A percentile compares a stretch with the other conserved stretches of the same genome.
Evolutionary conservation across 1,140 invertebrate genomes (phyloP).

Genomic region (Lordiphosa collinella): DNA sequence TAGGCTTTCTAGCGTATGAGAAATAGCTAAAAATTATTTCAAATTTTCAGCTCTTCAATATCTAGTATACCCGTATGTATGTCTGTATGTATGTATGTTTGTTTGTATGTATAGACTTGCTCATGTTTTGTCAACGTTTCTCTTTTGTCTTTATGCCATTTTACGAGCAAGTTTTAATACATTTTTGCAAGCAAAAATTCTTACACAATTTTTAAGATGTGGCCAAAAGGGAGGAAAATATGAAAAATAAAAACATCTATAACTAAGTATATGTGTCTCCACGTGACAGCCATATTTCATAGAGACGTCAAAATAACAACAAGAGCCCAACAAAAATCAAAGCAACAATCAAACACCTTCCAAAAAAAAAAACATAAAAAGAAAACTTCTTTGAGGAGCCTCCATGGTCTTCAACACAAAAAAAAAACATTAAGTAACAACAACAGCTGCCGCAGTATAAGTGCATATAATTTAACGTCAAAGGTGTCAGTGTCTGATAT

Average conservation of each 20-base stretch:
- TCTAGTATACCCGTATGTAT: conserved; percentile 11
- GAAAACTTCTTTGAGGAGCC: no score
- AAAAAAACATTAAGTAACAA: conserved; percentile 31
- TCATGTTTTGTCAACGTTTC: conserved; percentile 33
- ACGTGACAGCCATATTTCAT: no score
- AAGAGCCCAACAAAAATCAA: no score
- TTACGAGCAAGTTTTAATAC: conserved; percentile 36
- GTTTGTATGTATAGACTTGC: conserved; percentile 16
- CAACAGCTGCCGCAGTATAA: conserved; percentile 12
- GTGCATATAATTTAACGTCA: conserved; percentile 6
- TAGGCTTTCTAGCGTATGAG: conserved; percentile 47
- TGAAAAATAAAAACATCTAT: background rate
- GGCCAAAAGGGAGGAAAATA: conserved; percentile 14
- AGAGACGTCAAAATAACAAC: no score
- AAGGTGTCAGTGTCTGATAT: conserved; percentile 20
- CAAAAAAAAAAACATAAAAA: no score
- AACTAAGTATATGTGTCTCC: background rate
- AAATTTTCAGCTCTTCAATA: conserved; percentile 49
- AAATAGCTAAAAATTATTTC: conserved; percentile 44
- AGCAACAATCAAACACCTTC: no score
- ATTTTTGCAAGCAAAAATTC: conserved; percentile 17
- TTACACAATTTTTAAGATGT: conserved; percentile 17
- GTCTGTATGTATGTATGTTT: conserved; percentile 6
- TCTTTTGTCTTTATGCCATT: conserved; percentile 39
- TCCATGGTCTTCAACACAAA: no score